Percentiles rank a stretch among this genome's conserved stretches.
These are phyloP conservation scores for Caenorhabditis panamensis DNA, from an alignment of 2,888 invertebrate species.

Conservation along the genomic window DNA sequence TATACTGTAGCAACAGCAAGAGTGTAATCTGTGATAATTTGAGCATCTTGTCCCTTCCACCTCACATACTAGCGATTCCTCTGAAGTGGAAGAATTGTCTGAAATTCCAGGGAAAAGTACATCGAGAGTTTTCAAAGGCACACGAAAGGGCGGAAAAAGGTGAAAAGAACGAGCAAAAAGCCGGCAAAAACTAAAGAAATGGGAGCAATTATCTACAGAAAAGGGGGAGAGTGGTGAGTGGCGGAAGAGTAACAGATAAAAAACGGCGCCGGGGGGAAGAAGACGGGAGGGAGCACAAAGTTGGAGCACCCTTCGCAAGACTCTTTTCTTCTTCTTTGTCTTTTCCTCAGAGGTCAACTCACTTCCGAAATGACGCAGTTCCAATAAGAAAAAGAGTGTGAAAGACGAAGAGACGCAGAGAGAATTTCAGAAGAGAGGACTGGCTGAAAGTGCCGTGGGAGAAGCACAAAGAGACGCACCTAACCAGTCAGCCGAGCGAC, in stretches of 20 bases:
- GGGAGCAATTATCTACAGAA: constrained; percentile 47
- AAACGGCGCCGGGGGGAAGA: constrained; percentile 34
- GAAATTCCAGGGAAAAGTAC: background rate
- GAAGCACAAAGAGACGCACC: constrained; percentile 4
- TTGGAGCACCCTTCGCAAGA: background rate
- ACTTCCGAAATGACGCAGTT: constrained; percentile 14
- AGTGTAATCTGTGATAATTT: constrained; percentile 12
- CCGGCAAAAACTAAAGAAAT: constrained; percentile 43
- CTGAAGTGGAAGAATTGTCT: constrained; percentile 8
- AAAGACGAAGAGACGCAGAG: constrained; percentile 38
- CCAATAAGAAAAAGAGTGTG: constrained; percentile 1
- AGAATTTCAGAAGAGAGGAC: constrained; percentile 7
- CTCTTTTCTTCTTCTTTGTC: constrained; percentile 3
- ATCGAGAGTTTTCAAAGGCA: background rate
- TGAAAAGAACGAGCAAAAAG: constrained; percentile 33
- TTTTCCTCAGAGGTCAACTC: constrained; percentile 15
- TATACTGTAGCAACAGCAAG: constrained; percentile 37
- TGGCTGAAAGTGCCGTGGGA: constrained; percentile 18
- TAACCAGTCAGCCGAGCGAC: background rate
- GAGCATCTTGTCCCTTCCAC: constrained; percentile 14
- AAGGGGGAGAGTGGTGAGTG: constrained; percentile 32
- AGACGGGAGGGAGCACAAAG: background rate
- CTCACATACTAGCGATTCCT: constrained; percentile 37
- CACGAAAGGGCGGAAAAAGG: constrained; percentile 15
- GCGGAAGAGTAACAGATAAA: constrained; percentile 57